Conservation (phyloP, 2,888 invertebrate species). For the Amphipoea oculea region DNA sequence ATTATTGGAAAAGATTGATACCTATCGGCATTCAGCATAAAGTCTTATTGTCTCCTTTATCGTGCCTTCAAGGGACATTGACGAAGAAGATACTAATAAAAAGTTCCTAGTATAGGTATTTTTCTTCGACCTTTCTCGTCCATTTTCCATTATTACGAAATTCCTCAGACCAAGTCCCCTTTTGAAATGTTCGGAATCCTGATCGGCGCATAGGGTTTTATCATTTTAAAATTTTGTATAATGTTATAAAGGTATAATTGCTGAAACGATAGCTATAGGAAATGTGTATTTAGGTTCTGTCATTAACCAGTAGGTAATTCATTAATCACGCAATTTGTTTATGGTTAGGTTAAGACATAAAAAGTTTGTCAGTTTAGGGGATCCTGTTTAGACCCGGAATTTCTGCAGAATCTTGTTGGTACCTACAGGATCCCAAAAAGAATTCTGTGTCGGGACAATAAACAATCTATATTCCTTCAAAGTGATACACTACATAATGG, state of each 20-base stretch:
- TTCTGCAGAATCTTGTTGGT: not conserved
- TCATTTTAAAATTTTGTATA: slow-evolving; percentile 33
- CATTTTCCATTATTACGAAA: slow-evolving; percentile 50
- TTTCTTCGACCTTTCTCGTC: slow-evolving; percentile 38
- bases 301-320: not conserved
- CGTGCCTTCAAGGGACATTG: slow-evolving; percentile 22
- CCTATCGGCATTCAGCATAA: slow-evolving; percentile 26
- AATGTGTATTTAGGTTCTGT: not conserved
- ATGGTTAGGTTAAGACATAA: not conserved
- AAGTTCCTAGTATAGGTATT: slow-evolving; percentile 33
- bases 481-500: slow-evolving; percentile 62
- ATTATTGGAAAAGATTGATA: slow-evolving; percentile 26
- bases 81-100: slow-evolving; percentile 28
- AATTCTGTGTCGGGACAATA: slow-evolving; percentile 27
- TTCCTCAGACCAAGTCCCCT: slow-evolving; percentile 26
- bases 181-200: slow-evolving; percentile 49
- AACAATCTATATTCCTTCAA: slow-evolving; percentile 59
- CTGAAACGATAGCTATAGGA: not conserved
- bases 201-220: slow-evolving; percentile 3
- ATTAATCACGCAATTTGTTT: not conserved
- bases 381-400: not conserved
- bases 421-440: slow-evolving; percentile 9
- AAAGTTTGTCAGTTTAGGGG: too few relatives aligned
- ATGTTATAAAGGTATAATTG: not conserved
- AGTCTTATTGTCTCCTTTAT: slow-evolving; percentile 28